Conservation (phyloP, 2,888 invertebrate genomes). For the Kuschelorhynchus macadamiae region DNA sequence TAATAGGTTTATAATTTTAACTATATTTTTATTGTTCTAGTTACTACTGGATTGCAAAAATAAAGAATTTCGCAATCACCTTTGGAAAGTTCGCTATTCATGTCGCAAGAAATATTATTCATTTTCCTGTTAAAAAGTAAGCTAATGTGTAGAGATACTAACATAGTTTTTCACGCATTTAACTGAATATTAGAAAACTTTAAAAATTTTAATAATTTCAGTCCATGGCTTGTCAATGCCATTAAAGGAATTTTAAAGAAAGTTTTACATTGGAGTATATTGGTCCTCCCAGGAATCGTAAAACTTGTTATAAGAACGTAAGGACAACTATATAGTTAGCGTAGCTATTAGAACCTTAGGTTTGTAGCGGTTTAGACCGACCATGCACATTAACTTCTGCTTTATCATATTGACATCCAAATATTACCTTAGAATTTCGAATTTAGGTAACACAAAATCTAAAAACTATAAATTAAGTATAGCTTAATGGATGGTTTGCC, state of each 20-base stretch:
- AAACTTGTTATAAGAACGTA: slow-evolving; percentile 34
- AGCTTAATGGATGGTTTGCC: too few relatives aligned
- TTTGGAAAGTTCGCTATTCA: slow-evolving; percentile 12
- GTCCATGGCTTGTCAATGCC: slow-evolving; percentile 19
- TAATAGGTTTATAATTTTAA: too few relatives aligned
- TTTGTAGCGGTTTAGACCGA: too few relatives aligned
- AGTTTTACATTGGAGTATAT: slow-evolving; percentile 15
- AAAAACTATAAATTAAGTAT: too few relatives aligned
- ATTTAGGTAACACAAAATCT: too few relatives aligned
- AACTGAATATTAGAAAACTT: too few relatives aligned
- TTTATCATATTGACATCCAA: too few relatives aligned
- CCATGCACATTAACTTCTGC: too few relatives aligned
- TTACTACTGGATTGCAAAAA: neutral
- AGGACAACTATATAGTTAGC: too few relatives aligned
- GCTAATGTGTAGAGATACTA: slow-evolving; percentile 24
- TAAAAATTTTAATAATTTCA: too few relatives aligned
- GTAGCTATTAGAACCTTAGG: too few relatives aligned
- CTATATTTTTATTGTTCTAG: slow-evolving; percentile 15
- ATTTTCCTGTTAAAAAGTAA: slow-evolving; percentile 40
- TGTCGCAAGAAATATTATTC: slow-evolving; percentile 23
- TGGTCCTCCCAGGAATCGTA: slow-evolving; percentile 15
- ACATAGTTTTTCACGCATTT: slow-evolving; percentile 5
- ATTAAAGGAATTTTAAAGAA: slow-evolving; percentile 30
- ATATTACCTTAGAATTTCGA: too few relatives aligned
- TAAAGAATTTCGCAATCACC: slow-evolving; percentile 9